Percentiles rank a stretch among this genome's conserved stretches.
These are phyloP conservation scores for Gopherus evgoodei DNA, from an alignment of 2,113 vertebrate species.

Conservation along the genomic window DNA sequence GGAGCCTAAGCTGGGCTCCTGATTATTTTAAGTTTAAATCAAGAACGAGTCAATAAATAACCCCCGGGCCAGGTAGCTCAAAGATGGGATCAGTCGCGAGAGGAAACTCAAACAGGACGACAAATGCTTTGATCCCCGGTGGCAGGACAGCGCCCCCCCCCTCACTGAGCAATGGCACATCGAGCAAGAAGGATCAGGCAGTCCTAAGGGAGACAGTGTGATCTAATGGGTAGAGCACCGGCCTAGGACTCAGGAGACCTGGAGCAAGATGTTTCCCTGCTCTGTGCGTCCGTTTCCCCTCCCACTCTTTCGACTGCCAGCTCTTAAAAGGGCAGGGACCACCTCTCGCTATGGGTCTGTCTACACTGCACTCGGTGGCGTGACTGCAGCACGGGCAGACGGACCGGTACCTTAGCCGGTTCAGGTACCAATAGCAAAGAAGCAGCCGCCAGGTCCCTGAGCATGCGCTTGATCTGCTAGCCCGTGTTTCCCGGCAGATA, in stretches of 20 bases:
- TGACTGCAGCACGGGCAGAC: no score
- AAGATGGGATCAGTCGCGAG: background rate
- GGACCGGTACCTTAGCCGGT: background rate
- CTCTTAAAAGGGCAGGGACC: background rate
- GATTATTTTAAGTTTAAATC: background rate
- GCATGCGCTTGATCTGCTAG: fast-evolving
- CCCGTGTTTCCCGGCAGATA: background rate
- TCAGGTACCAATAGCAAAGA: background rate
- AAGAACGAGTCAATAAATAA: background rate
- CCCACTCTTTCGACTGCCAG: background rate
- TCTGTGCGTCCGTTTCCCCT: background rate
- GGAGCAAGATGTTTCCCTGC: background rate
- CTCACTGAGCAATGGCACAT: background rate
- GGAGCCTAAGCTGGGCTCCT: background rate
- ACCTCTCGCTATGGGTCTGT: background rate
- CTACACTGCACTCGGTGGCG: background rate
- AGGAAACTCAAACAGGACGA: background rate
- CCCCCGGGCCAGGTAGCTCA: background rate
- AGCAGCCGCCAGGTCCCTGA: background rate
- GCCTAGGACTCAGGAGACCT: background rate
- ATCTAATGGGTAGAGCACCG: background rate
- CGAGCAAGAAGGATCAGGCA: background rate
- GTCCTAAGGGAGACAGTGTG: background rate
- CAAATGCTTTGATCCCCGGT: background rate
- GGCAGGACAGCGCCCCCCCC: background rate